Percentiles rank a stretch among this genome's conserved stretches.
phyloP scores from a whole-genome alignment of 92 coral and sea anemone genomes.

The Palythoa grandiflora region DNA sequence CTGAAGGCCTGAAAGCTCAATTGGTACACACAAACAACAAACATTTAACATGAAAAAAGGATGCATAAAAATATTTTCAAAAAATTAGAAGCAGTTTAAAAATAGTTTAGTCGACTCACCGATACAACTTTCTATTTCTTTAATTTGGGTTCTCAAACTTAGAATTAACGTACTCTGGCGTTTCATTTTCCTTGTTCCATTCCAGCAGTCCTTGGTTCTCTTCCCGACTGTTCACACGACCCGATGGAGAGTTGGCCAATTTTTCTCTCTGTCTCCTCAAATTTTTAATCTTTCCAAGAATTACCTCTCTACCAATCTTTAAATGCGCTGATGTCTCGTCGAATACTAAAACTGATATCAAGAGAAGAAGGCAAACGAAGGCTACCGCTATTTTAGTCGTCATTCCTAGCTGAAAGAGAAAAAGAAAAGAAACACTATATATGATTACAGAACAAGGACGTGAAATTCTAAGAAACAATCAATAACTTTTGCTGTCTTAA shows the following conservation, averaged over 20 bases:
- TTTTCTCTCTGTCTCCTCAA: slow-evolving; percentile 17
- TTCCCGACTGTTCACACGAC: background rate
- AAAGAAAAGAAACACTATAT: background rate
- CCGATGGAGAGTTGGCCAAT: background rate
- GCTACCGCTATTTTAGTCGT: background rate
- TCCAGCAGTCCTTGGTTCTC: background rate
- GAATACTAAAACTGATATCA: background rate
- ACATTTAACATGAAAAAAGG: no score
- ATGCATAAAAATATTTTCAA: no score
- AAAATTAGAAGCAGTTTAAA: background rate
- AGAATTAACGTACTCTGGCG: slow-evolving; percentile 20
- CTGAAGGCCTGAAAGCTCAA: no score
- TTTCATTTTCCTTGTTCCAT: slow-evolving; percentile 13
- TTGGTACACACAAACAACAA: no score
- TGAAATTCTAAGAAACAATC: background rate
- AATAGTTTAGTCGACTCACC: background rate
- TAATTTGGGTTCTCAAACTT: background rate
- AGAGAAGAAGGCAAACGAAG: background rate
- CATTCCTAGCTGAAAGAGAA: background rate
- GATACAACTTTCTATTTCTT: background rate
- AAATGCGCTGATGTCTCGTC: slow-evolving; percentile 27
- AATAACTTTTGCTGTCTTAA: background rate
- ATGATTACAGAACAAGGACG: background rate
- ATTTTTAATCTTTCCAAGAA: background rate
- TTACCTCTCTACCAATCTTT: slow-evolving; percentile 32